These are phyloP conservation scores for Augiades crinisus DNA, from an alignment of 2,888 invertebrate genomes.

Conservation along the genomic window DNA sequence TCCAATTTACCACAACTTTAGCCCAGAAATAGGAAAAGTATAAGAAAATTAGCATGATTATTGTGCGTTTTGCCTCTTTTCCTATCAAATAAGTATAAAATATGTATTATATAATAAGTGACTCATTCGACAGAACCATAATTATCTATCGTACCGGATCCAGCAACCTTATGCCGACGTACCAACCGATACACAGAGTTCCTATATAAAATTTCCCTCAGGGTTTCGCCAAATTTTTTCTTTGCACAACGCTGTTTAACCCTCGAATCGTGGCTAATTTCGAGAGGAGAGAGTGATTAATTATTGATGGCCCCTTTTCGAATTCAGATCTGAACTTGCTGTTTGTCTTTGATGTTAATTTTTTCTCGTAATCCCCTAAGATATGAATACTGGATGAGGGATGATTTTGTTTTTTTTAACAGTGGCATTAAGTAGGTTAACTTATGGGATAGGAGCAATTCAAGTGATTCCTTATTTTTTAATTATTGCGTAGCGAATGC, in stretches of 20 bases:
- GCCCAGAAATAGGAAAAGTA: no score
- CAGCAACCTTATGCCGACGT: constrained; percentile 32
- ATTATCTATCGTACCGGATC: constrained; percentile 41
- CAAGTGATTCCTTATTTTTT: no score
- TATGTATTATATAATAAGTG: no score
- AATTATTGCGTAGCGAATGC: no score
- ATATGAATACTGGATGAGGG: constrained; percentile 57
- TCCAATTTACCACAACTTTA: no score
- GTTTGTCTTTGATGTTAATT: constrained; percentile 74
- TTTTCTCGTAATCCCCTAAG: constrained; percentile 55
- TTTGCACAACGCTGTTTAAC: constrained; percentile 65
- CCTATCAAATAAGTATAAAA: no score
- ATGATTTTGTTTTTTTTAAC: constrained; percentile 45
- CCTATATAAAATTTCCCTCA: constrained; percentile 77
- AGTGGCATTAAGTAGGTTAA: no score
- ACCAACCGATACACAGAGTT: constrained; percentile 57
- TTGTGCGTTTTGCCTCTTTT: no score
- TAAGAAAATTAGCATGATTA: no score
- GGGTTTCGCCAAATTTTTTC: constrained; percentile 59
- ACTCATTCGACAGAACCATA: no score
- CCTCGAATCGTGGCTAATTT: constrained; percentile 74
- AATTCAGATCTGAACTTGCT: constrained; percentile 44
- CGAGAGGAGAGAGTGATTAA: constrained; percentile 71
- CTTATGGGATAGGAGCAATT: no score
- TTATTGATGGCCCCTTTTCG: constrained; percentile 70